Base-by-base conservation (phyloP, 2,113 vertebrate species). In the Sakesphorus luctuosus region DNA sequence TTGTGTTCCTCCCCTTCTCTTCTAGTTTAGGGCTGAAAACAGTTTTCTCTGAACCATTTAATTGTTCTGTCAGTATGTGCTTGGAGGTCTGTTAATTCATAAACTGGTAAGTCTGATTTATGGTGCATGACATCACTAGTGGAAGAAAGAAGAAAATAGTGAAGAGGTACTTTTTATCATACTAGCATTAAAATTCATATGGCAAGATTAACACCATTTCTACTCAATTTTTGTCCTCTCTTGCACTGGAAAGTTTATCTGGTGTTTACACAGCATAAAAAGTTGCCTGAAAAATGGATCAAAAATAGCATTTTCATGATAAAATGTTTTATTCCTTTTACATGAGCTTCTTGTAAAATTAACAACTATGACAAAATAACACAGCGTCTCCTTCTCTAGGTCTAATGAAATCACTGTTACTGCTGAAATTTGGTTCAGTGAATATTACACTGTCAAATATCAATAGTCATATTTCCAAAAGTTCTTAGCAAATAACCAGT, bases 41-140 rank as follows among this genome's bases (percentile, higher is more conserved):
- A 82, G 76, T 97, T 97, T 97, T 95, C 75, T 68, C 82, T 92
- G 56, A 61, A 71, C 90, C 76, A 91, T 96, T 96, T 97, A 94
- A 89, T 97, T 97, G 94, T 89, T 56, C 69, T 97, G 89, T 92
- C 96, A 96, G 62, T 87, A 69, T 86, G 47, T 63, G 71, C 89
- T 94, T 93, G 56, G 80, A 83, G 28, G 15, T 36, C 88, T 87
- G 44, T 44, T 97, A 95, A 97, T 95, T 96, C 85, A 96, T 82
- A 73, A 92, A 73, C 49, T 75, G 63, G 71, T 84, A 96, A 63
- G 35, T 86, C 36, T 96, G 97, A 97, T 94, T 96, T 93, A 90
- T 77, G 33, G 25, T 58, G 10, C 56, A 36, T 72, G 47, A 80
- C 0, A 4, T 84, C 78, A 78, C 72, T 84, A 83, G 80, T 59